Evolutionary conservation across 2,797 vertebrate species (phyloP).

Genomic region (Podargus strigoides): DNA sequence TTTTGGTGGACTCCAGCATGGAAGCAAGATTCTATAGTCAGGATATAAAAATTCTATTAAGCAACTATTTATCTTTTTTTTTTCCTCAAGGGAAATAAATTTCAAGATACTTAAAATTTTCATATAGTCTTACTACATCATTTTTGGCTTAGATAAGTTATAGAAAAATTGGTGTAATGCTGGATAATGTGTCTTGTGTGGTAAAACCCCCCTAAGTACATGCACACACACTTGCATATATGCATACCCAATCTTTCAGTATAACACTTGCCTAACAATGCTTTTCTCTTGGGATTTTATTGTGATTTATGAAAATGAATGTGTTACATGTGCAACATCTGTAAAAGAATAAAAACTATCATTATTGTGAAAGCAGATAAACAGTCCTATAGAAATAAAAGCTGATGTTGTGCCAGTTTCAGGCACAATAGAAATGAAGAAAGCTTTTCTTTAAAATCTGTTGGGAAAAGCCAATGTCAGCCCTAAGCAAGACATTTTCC

Average conservation of each 20-base stretch:
- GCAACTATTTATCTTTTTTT: neutral
- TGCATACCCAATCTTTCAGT: neutral
- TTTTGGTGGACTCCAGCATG: neutral
- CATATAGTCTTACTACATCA: neutral
- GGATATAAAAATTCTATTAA: neutral
- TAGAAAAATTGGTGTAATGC: neutral
- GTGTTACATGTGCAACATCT: neutral
- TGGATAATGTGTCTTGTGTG: neutral
- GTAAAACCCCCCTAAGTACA: neutral
- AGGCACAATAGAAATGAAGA: conserved; percentile 13
- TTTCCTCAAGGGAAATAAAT: neutral
- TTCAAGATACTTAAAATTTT: neutral
- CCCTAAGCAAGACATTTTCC: neutral
- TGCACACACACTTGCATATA: neutral
- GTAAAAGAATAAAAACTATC: conserved; percentile 14
- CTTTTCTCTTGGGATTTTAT: conserved; percentile 17
- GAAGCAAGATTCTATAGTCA: neutral
- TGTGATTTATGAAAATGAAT: conserved; percentile 45
- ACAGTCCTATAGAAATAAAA: conserved; percentile 8
- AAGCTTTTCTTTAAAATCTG: neutral
- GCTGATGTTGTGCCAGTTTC: neutral
- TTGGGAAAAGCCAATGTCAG: conserved; percentile 8
- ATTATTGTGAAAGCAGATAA: conserved; percentile 33
- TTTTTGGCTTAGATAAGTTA: neutral
- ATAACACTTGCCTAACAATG: neutral